phyloP scores from a whole-genome alignment of 2,113 vertebrate genomes.

The Trichomycterus rosablanca region DNA sequence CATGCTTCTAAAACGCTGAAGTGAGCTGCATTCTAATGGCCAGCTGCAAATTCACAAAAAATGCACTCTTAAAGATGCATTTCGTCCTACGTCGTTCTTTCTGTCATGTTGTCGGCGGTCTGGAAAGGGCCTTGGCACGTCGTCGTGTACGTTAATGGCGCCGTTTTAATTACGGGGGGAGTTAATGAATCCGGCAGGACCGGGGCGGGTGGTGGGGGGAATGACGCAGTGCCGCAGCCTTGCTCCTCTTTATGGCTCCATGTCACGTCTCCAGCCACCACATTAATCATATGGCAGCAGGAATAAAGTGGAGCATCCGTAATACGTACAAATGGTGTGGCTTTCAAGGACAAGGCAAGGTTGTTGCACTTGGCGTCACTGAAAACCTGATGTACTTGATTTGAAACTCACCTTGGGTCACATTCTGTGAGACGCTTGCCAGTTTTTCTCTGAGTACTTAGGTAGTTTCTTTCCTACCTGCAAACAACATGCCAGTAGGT shows the following conservation, averaged over 20 bases:
- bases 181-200: constrained; percentile 45
- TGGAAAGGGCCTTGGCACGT: constrained; percentile 10
- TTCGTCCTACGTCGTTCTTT: constrained; percentile 8
- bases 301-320: constrained; percentile 51
- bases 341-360: constrained; percentile 48
- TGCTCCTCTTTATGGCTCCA: constrained; percentile 46
- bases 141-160: constrained; percentile 33
- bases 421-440: too few relatives aligned
- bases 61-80: constrained; percentile 7
- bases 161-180: constrained; percentile 47
- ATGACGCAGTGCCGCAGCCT: constrained; percentile 31
- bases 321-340: constrained; percentile 39
- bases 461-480: too few relatives aligned
- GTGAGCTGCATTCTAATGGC: constrained; percentile 41
- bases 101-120: constrained; percentile 7
- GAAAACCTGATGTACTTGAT: constrained; percentile 25
- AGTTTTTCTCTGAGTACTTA: too few relatives aligned
- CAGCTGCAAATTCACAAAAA: constrained; percentile 1
- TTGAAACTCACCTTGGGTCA: too few relatives aligned
- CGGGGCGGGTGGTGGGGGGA: constrained; percentile 12
- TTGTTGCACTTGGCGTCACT: constrained; percentile 22
- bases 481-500: too few relatives aligned
- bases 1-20: constrained; percentile 34
- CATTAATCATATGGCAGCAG: constrained; percentile 52
- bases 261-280: constrained; percentile 48